Percentiles rank a stretch among this genome's conserved stretches.
Evolutionary conservation across 2,113 vertebrate genomes (phyloP).

Genomic region (Marmota monax): DNA sequence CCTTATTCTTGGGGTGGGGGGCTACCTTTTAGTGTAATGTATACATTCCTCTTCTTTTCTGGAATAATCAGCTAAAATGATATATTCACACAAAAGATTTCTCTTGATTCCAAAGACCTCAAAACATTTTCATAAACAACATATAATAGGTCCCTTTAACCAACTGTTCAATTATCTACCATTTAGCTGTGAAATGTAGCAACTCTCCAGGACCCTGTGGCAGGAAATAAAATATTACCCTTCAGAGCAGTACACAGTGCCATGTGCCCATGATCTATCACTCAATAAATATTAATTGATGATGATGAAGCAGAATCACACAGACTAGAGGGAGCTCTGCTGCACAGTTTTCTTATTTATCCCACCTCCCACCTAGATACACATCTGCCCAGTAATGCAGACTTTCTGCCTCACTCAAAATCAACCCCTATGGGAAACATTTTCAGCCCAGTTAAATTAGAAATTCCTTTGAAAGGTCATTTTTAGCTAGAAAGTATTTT

Average conservation of each 20-base stretch:
- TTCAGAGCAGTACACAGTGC: conserved; percentile 32
- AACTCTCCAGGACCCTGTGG: conserved; percentile 55
- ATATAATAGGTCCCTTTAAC: conserved; percentile 50
- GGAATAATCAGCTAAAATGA: conserved; percentile 51
- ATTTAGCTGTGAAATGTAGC: conserved; percentile 77
- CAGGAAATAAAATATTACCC: conserved; percentile 75
- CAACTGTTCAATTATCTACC: conserved; percentile 63
- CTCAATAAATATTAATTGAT: conserved; percentile 77
- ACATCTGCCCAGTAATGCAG: conserved; percentile 69
- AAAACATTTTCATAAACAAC: conserved; percentile 66
- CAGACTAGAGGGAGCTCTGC: conserved; percentile 37
- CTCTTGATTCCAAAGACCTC: conserved; percentile 19
- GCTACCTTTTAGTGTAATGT: neutral
- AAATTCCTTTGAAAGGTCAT: conserved; percentile 57
- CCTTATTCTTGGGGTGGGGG: neutral
- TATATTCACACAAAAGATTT: neutral
- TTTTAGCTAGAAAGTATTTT: conserved; percentile 35
- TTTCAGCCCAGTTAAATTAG: conserved; percentile 39
- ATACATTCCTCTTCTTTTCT: conserved; percentile 1
- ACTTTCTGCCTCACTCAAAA: conserved; percentile 11
- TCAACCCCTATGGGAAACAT: neutral
- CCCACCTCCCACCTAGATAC: conserved; percentile 72
- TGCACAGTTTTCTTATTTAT: conserved; percentile 53
- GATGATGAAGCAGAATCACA: conserved; percentile 73
- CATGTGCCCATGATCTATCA: conserved; percentile 58